phyloP scores from a whole-genome alignment of 2,888 invertebrate genomes.

The Patella caerulea region DNA sequence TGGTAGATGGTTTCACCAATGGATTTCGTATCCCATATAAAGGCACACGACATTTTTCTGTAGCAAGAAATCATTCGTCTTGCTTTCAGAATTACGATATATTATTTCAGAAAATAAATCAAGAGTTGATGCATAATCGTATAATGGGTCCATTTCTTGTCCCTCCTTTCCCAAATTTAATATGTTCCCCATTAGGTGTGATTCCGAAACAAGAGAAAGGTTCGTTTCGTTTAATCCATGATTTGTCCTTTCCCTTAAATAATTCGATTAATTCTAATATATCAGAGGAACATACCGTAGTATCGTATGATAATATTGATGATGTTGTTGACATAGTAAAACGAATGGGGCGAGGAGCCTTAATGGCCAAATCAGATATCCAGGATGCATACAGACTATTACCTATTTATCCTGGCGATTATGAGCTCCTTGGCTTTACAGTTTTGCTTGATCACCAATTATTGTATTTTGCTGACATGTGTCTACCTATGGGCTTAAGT shows the following conservation, averaged over 20 bases:
- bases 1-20: too few species aligned
- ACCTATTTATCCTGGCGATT: too few species aligned
- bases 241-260: background rate
- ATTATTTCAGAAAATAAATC: background rate
- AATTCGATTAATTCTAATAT: too few species aligned
- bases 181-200: background rate
- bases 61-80: background rate
- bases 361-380: too few species aligned
- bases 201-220: background rate
- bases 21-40: too few species aligned
- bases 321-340: too few species aligned
- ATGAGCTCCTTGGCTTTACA: background rate
- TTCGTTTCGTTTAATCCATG: background rate
- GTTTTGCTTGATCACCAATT: background rate
- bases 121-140: background rate
- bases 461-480: constrained; percentile 5
- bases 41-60: background rate
- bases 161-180: background rate
- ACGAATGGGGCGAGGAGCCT: too few species aligned
- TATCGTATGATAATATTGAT: too few species aligned
- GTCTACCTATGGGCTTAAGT: constrained; percentile 13
- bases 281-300: too few species aligned
- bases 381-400: too few species aligned
- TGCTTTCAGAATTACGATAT: background rate
- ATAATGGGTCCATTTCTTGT: background rate